Evolutionary conservation across 2,113 vertebrate species (phyloP).

Genomic region (Alethe castanea): DNA sequence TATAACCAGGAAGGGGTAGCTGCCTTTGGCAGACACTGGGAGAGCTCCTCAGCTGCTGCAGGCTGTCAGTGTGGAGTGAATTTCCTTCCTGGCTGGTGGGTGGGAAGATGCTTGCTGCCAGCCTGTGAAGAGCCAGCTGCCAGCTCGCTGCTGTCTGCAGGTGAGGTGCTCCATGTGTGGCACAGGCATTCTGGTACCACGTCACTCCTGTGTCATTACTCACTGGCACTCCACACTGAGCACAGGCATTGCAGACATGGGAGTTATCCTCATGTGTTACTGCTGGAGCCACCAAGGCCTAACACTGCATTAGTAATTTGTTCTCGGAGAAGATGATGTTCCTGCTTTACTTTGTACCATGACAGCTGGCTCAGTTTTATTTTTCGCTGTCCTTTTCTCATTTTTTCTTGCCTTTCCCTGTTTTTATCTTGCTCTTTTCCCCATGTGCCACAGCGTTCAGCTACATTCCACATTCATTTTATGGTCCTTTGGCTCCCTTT

Average conservation of each 20-base stretch:
- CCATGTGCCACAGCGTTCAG: neutral
- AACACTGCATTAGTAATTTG: neutral
- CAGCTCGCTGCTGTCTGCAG: neutral
- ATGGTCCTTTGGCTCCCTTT: neutral
- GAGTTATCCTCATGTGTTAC: neutral
- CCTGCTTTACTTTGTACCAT: neutral
- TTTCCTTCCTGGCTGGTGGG: neutral
- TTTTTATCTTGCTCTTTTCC: neutral
- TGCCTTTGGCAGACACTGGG: neutral
- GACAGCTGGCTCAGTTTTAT: neutral
- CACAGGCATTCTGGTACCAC: neutral
- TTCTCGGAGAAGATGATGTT: neutral
- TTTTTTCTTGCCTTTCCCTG: neutral
- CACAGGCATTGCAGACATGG: neutral
- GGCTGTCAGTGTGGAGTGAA: neutral
- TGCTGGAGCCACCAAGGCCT: neutral
- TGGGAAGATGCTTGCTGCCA: neutral
- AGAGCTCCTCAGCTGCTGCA: neutral
- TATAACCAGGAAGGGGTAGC: neutral
- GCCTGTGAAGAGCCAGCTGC: neutral
- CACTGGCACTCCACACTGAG: neutral
- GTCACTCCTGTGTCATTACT: neutral
- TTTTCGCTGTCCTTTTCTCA: neutral
- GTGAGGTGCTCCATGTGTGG: neutral
- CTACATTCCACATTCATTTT: neutral